A percentile compares a stretch with the other conserved stretches of the same genome.
Evolutionary conservation across 2,888 invertebrate species (phyloP).

Genomic region (Meloe dianella): DNA sequence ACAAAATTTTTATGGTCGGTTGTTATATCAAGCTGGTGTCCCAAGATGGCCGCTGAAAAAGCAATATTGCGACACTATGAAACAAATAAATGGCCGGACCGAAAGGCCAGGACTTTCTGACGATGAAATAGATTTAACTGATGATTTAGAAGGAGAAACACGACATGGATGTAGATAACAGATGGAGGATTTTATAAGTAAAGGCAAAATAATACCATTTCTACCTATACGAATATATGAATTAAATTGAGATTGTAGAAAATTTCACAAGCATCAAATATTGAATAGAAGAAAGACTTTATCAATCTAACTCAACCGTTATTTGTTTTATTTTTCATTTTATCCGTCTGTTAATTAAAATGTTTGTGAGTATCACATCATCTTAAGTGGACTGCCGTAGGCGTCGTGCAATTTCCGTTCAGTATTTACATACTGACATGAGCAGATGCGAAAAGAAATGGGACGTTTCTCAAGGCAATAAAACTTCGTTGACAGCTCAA

Average conservation of each 20-base stretch:
- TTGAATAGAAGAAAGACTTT: neutral
- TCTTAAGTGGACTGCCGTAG: constrained; percentile 39
- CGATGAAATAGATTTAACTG: constrained; percentile 29
- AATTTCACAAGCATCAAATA: neutral
- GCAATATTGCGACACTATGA: constrained; percentile 39
- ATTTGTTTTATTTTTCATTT: constrained; percentile 21
- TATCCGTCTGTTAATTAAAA: constrained; percentile 30
- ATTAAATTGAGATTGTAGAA: neutral
- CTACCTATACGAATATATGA: neutral
- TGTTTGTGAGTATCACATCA: constrained; percentile 33
- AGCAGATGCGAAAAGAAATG: constrained; percentile 52
- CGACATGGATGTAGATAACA: constrained; percentile 17
- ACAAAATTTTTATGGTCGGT: constrained; percentile 33
- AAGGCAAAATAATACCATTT: neutral
- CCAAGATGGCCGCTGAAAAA: constrained; percentile 37
- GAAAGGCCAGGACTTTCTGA: constrained; percentile 18
- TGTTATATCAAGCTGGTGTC: constrained; percentile 36
- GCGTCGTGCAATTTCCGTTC: constrained; percentile 49
- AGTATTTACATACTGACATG: constrained; percentile 49
- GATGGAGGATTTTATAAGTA: neutral
- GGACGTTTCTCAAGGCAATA: constrained; percentile 52
- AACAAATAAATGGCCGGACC: constrained; percentile 34
- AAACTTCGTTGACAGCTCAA: constrained; percentile 53
- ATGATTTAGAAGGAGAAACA: constrained; percentile 33
- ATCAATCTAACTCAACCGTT: neutral